Conservation (phyloP, 2,113 vertebrate genomes). For the Poeciliopsis turrubarensis region DNA sequence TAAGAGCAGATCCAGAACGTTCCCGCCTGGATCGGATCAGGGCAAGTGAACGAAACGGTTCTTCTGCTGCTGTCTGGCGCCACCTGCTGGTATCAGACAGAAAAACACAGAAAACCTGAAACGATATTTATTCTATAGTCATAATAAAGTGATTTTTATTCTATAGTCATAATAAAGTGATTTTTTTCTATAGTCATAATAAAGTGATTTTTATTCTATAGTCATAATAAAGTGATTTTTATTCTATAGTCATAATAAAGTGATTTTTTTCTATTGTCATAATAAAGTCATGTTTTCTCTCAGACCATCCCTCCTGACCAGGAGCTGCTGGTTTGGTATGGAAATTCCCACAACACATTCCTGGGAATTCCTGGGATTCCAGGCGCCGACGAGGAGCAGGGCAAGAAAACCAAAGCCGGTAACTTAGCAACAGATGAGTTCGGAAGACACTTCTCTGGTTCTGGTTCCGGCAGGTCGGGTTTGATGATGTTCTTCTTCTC, state of each 20-base stretch:
- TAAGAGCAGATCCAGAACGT: background rate
- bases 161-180: too few species aligned
- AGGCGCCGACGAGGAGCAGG: constrained; percentile 90
- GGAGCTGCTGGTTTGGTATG: constrained; percentile 96
- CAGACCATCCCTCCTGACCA: constrained; percentile 97
- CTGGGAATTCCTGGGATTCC: constrained; percentile 95
- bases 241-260: too few species aligned
- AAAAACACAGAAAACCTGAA: too few species aligned
- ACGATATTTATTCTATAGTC: too few species aligned
- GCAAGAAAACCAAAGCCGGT: constrained; percentile 94
- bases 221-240: too few species aligned
- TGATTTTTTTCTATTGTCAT: too few species aligned
- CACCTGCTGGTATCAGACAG: constrained; percentile 33
- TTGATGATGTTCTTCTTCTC: background rate
- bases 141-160: background rate
- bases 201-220: too few species aligned
- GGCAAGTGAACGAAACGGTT: background rate
- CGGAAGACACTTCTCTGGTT: too few species aligned
- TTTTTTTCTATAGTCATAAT: too few species aligned
- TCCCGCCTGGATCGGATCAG: background rate
- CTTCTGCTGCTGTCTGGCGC: constrained; percentile 15
- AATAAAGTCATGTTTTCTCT: background rate
- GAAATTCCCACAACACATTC: constrained; percentile 96
- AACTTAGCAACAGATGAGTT: constrained; percentile 7
- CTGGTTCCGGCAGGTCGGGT: too few species aligned